Evolutionary conservation across 1,140 invertebrate genomes (phyloP), one percentile per base, ranked within the genome.

Genomic region (Probaryconus sp.): DNA sequence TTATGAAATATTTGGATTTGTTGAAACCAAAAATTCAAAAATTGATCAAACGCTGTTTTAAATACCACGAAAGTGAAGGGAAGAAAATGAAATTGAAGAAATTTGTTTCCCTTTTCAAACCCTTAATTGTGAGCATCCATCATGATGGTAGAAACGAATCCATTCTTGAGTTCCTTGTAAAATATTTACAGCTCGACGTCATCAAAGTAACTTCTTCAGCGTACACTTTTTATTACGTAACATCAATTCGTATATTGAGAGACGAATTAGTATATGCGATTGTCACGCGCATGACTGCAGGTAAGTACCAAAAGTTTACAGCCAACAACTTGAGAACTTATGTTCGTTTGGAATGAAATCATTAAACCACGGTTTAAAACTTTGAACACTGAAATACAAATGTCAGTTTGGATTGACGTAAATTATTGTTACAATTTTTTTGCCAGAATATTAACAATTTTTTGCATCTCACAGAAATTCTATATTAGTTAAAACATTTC

Each of bases 281-380:
- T 20, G 31, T 35, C 47, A 50, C 18, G 31, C 31, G 47, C 17
- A 4, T 35, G 47, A 47, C 47, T 50, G 47, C 28, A 35, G 47
- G 11, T 20, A 21, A 50, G 47, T 35, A 50, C 17, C 31, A 14
- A 50, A 50, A 50, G 47, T 50, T 50, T 50, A 50, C 30, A 20
- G 26, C n/a, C 10, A n/a, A 17, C 47, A 10, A 50, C 47, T 50
- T 50, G 30, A 35, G 28, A 50, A 35, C 47, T n/a, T 35, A 50
- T 35, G 31, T 35, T 50, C 47, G 16, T 50, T 50, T 35, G 18
- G 18, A 50, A 50, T 50, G 30, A 50, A 50, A 50, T 50, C 50
- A 38, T 53, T 53, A 53, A 38, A 53, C 21, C 26, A 35, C 16
- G 50, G 35, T 42, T 50, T 35, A 50, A 50, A 50, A 50, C 47